phyloP scores from a whole-genome alignment of 2,888 invertebrate genomes.

The Megalurothrips usitatus region DNA sequence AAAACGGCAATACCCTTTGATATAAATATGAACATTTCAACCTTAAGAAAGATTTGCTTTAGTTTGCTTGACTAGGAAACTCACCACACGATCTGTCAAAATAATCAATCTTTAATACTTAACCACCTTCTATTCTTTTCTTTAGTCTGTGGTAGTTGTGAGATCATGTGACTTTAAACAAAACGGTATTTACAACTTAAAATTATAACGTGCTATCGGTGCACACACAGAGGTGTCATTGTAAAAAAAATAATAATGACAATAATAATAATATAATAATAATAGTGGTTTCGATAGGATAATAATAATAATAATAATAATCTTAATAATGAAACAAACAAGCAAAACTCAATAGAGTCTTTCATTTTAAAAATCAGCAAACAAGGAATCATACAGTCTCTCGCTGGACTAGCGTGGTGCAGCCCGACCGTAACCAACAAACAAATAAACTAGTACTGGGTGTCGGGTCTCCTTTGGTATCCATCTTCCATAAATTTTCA shows the following conservation, averaged over 20 bases:
- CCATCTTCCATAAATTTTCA: not conserved
- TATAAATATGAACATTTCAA: conserved; percentile 25
- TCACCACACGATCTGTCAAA: conserved; percentile 26
- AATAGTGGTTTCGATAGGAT: conserved; percentile 21
- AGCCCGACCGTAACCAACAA: conserved; percentile 24
- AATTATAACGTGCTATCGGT: conserved; percentile 22
- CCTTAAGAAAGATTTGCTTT: conserved; percentile 23
- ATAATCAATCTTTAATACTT: conserved; percentile 25
- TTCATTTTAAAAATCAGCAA: conserved; percentile 9
- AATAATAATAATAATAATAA: conserved; percentile 17
- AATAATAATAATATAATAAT: conserved; percentile 23
- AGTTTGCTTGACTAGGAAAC: conserved; percentile 26
- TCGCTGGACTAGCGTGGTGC: conserved; percentile 23
- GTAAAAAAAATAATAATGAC: conserved; percentile 22
- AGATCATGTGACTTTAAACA: conserved; percentile 26
- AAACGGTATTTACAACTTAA: conserved; percentile 27
- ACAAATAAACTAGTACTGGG: conserved; percentile 20
- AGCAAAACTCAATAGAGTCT: conserved; percentile 19
- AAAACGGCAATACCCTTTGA: conserved; percentile 25
- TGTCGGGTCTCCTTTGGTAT: conserved; percentile 26
- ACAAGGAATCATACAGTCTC: conserved; percentile 23
- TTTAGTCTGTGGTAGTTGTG: conserved; percentile 22
- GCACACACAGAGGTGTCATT: conserved; percentile 23
- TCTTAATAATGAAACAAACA: conserved; percentile 25
- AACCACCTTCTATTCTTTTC: not conserved